These are phyloP conservation scores for Pedionomus torquatus DNA, from an alignment of 2,113 vertebrate genomes.

Conservation along the genomic window DNA sequence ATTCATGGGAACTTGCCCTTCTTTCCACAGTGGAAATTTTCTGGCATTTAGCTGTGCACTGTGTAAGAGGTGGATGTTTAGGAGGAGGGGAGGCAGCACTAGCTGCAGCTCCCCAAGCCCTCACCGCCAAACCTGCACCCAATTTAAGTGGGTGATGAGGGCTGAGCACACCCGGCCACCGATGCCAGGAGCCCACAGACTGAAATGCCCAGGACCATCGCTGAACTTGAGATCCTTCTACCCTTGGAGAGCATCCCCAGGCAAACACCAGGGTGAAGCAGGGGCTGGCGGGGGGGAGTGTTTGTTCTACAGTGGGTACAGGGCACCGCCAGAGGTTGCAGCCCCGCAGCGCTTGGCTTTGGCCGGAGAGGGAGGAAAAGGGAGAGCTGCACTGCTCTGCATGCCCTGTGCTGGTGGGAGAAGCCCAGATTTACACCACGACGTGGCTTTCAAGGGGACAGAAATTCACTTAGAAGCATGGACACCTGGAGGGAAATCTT, in stretches of 20 bases:
- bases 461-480: background rate
- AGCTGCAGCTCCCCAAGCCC: background rate
- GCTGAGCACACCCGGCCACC: background rate
- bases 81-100: background rate
- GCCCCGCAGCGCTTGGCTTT: rapidly evolving
- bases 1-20: background rate
- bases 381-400: background rate
- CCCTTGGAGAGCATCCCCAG: background rate
- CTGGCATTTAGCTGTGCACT: background rate
- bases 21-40: background rate
- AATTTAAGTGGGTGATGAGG: background rate
- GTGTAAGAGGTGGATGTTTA: background rate
- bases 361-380: background rate
- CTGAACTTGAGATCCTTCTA: background rate
- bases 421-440: background rate
- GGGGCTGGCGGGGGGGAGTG: background rate
- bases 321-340: background rate
- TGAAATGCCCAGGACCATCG: background rate
- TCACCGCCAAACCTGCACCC: no score
- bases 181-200: background rate
- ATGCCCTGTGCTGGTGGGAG: background rate
- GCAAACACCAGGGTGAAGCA: background rate
- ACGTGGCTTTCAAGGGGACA: background rate
- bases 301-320: background rate
- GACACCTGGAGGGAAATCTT: background rate